Base-by-base conservation (phyloP, 2,888 invertebrate species). In the Epicampocera succincta region DNA sequence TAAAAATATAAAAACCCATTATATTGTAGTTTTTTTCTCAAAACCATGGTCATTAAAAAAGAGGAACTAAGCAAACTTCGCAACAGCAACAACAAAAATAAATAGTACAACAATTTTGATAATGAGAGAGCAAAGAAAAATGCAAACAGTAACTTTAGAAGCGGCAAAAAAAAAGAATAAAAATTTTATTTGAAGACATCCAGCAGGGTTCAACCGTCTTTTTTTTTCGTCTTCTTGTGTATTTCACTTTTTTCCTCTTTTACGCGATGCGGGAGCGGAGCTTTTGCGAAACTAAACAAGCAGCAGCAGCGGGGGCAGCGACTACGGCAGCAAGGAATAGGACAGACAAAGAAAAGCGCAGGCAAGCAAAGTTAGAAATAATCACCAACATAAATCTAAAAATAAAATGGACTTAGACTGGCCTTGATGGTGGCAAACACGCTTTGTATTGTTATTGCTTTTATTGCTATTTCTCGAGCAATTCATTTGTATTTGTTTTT, bases 361-460 rank as follows among this genome's bases (percentile, higher is more conserved):
- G 58, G 65, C 65, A 68, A 74, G 77, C 60, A 87, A 87, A 86
- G 86, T 86, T 86, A 87, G 86, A 86, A 86, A 86, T 87, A 86
- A 87, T 87, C 87, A 86, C 87, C 86, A 85, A 86, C 85, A 87
- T 87, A 87, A 86, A 86, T 87, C 87, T 87, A 85, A 85, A 85
- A 85, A 86, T 75, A 74, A 86, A 78, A 74, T 75, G 74, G 74
- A 66, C 69, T 66, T 54, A 78, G 52, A 78, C 69, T 74, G 74
- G 66, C 71, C 74, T 69, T 71, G 72, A 77, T 73, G 72, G 63
- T 69, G 38, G 72, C 11, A 54, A 19, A 60, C 46, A 56, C 33
- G 46, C 68, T 29, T n/a, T 40, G 44, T 66, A 40, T 66, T 60
- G 58, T 78, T 76, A 40, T 46, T 66, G 61, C 25, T 74, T 68